Percentiles rank a stretch among this genome's conserved stretches.
phyloP scores from a whole-genome alignment of 1,140 invertebrate species.

The Drosophila orena region DNA sequence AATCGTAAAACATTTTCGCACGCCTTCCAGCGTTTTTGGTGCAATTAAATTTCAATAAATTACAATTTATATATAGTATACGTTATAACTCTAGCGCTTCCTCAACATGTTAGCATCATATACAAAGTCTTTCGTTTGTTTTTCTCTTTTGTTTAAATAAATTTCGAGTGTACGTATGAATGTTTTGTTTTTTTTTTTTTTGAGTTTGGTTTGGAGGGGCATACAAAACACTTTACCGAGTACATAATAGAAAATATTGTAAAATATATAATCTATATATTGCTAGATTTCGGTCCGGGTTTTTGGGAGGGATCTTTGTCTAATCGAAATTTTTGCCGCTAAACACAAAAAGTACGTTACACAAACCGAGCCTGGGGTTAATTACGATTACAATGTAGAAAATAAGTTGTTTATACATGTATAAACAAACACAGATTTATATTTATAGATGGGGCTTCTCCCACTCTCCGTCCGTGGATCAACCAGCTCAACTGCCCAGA shows the following conservation, averaged over 20 bases:
- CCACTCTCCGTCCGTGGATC: constrained; percentile 13
- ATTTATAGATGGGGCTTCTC: constrained; percentile 31
- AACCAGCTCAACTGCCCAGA: constrained; percentile 22
- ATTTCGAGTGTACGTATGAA: constrained; percentile 64
- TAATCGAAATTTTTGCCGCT: constrained; percentile 50
- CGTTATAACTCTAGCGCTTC: constrained; percentile 61
- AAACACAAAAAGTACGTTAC: constrained; percentile 65
- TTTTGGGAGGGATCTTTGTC: constrained; percentile 29
- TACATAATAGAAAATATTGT: constrained; percentile 65
- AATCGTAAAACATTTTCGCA: constrained; percentile 66
- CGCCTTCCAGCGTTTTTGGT: constrained; percentile 56
- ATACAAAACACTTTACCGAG: constrained; percentile 60
- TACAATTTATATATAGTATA: constrained; percentile 55
- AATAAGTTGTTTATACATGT: constrained; percentile 59
- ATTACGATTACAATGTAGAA: constrained; percentile 54
- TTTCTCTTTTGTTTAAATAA: constrained; percentile 54
- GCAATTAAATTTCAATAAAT: constrained; percentile 80
- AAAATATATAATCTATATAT: constrained; percentile 71
- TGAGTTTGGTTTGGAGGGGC: constrained; percentile 26
- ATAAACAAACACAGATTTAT: constrained; percentile 50
- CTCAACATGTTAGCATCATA: constrained; percentile 74
- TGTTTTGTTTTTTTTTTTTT: constrained; percentile 47
- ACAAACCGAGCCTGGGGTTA: constrained; percentile 52
- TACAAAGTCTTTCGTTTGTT: constrained; percentile 80
- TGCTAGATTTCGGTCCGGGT: constrained; percentile 63